A percentile compares a stretch with the other conserved stretches of the same genome.
Conservation (phyloP, 2,113 vertebrate genomes). For the Tylochromis polylepis region DNA sequence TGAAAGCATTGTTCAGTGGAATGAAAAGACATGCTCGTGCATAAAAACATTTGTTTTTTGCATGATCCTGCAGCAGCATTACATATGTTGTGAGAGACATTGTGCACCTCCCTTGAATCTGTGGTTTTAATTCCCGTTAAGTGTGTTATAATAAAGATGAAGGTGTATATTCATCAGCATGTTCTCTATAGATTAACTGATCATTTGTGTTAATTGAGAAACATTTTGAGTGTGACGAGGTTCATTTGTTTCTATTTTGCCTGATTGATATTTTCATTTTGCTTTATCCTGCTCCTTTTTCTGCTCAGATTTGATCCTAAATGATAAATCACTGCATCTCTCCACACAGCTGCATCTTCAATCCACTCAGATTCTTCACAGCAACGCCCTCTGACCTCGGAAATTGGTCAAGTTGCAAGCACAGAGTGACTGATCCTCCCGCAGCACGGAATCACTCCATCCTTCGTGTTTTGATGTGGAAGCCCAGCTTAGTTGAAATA, state of each 20-base stretch:
- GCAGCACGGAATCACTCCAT: conserved; percentile 4
- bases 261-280: conserved; percentile 26
- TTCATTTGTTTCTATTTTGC: conserved; percentile 17
- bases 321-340: not conserved
- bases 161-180: not conserved
- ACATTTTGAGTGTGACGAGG: not conserved
- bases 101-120: not conserved
- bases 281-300: not conserved
- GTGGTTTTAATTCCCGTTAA: not conserved
- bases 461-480: conserved; percentile 11
- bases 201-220: conserved; percentile 24
- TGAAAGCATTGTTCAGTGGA: not conserved
- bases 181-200: conserved; percentile 2
- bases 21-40: not conserved
- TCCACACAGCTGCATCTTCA: not conserved
- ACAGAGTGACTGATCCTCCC: conserved; percentile 18
- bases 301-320: not conserved
- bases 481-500: not conserved
- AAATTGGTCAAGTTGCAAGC: conserved; percentile 14
- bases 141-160: not conserved
- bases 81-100: not conserved
- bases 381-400: conserved; percentile 34
- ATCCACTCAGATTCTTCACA: not conserved
- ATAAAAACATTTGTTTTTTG: not conserved
- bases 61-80: not conserved